phyloP scores from a whole-genome alignment of 37 sponge, comb jelly and placozoan genomes.

The Crambe crambe region DNA sequence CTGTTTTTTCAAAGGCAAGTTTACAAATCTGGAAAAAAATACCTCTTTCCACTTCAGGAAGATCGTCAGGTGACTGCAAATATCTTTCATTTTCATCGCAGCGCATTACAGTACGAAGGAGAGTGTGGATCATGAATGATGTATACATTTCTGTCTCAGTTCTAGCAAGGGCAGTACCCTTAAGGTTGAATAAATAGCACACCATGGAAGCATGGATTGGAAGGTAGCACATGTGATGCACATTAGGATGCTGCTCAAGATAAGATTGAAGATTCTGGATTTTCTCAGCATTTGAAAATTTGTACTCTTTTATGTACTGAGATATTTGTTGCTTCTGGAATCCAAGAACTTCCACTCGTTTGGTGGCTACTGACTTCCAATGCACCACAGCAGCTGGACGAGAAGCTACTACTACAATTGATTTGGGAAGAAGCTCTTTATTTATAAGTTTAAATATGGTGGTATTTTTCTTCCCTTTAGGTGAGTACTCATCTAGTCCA shows the following conservation, averaged over 20 bases:
- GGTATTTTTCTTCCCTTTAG: too few relatives aligned
- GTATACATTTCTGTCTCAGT: constrained; percentile 37
- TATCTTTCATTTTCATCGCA: background rate
- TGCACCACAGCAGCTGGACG: constrained; percentile 20
- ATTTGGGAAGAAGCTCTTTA: background rate
- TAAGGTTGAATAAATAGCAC: background rate
- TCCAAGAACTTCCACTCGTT: constrained; percentile 28
- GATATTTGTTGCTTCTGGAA: constrained; percentile 5
- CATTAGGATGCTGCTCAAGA: background rate
- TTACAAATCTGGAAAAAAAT: constrained; percentile 9
- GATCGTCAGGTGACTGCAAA: background rate
- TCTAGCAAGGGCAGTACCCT: background rate
- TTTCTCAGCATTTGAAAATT: background rate
- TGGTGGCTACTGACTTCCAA: background rate
- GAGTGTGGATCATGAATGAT: background rate
- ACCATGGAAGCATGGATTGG: constrained; percentile 36
- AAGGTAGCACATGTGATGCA: constrained; percentile 36
- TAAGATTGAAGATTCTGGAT: background rate
- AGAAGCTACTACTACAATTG: constrained; percentile 16
- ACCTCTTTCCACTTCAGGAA: background rate
- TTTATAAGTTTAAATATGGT: background rate
- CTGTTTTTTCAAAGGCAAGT: constrained; percentile 11
- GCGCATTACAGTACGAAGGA: background rate
- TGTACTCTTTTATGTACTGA: constrained; percentile 12
- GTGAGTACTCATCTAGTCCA: constrained; percentile 31